Conservation (phyloP, 2,888 invertebrate species). For the Minunthozetes semirufus region DNA sequence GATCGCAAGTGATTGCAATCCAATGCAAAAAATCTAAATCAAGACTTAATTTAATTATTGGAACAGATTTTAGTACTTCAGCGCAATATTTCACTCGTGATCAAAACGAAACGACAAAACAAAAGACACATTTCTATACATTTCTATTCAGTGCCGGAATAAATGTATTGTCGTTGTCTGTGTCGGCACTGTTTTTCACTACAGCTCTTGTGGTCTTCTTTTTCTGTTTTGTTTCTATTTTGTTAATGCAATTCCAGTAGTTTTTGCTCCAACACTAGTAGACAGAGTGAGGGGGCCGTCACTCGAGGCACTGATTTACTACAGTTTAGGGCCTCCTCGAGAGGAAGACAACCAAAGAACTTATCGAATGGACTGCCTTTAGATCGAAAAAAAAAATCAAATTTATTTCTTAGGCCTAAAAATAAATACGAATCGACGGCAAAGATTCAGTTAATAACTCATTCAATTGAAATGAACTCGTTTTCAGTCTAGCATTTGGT, state of each 20-base stretch:
- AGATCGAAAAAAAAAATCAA: neutral
- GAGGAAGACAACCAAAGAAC: neutral
- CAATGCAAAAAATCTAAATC: conserved; percentile 20
- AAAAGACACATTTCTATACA: conserved; percentile 15
- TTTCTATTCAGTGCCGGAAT: neutral
- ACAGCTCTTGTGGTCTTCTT: conserved; percentile 9
- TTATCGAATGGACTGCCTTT: neutral
- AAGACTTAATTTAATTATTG: conserved; percentile 20
- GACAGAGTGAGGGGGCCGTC: neutral
- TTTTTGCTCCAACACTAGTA: conserved; percentile 1
- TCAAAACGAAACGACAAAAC: conserved; percentile 21
- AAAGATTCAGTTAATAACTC: conserved; percentile 3
- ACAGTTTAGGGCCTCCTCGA: conserved; percentile 24
- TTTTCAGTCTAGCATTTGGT: neutral
- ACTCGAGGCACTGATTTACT: conserved; percentile 21
- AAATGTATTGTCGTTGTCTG: conserved; percentile 19
- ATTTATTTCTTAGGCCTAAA: neutral
- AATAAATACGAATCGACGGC: neutral
- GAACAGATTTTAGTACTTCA: neutral
- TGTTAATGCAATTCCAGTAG: conserved; percentile 25
- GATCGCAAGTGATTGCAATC: neutral
- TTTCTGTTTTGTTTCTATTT: conserved; percentile 24
- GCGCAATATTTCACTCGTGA: conserved; percentile 14
- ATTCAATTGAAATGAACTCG: neutral
- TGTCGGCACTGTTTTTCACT: neutral